Evolutionary conservation across 2,797 vertebrate species (phyloP).

Genomic region (Epinephelus malabaricus): DNA sequence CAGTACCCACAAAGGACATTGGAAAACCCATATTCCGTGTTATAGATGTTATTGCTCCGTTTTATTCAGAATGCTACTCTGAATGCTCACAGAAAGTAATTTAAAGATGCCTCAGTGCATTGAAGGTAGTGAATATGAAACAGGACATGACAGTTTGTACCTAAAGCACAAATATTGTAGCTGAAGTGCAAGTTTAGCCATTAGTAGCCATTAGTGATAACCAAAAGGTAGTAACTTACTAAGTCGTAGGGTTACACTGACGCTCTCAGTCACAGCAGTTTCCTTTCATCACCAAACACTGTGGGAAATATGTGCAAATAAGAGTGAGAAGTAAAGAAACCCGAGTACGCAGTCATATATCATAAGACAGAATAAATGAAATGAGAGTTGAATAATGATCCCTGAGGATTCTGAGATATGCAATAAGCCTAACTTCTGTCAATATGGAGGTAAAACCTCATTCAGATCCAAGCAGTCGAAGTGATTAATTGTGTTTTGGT

Average conservation of each 20-base stretch:
- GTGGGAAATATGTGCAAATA: constrained; percentile 4
- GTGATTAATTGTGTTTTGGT: constrained; percentile 71
- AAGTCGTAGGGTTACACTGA: neutral
- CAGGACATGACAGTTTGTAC: constrained; percentile 15
- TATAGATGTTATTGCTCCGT: constrained; percentile 31
- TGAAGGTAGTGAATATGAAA: constrained; percentile 41
- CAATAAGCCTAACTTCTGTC: constrained; percentile 49
- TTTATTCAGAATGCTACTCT: constrained; percentile 40
- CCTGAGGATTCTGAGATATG: constrained; percentile 38
- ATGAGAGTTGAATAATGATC: constrained; percentile 55
- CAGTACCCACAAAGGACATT: constrained; percentile 26
- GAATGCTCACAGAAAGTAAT: constrained; percentile 46
- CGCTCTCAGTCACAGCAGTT: constrained; percentile 7
- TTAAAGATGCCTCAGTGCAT: constrained; percentile 38
- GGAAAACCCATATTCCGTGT: neutral
- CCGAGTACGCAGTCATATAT: constrained; percentile 30
- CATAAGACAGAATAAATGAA: constrained; percentile 50
- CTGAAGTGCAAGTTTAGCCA: constrained; percentile 4
- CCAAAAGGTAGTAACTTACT: constrained; percentile 22
- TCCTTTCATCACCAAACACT: neutral
- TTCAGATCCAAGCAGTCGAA: constrained; percentile 35
- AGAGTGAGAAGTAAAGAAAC: constrained; percentile 9
- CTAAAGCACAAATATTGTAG: constrained; percentile 32
- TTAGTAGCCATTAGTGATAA: constrained; percentile 7
- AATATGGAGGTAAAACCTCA: constrained; percentile 42